Evolutionary conservation across 2,797 vertebrate species (phyloP).

Genomic region (Hypotaenidia okinawae): DNA sequence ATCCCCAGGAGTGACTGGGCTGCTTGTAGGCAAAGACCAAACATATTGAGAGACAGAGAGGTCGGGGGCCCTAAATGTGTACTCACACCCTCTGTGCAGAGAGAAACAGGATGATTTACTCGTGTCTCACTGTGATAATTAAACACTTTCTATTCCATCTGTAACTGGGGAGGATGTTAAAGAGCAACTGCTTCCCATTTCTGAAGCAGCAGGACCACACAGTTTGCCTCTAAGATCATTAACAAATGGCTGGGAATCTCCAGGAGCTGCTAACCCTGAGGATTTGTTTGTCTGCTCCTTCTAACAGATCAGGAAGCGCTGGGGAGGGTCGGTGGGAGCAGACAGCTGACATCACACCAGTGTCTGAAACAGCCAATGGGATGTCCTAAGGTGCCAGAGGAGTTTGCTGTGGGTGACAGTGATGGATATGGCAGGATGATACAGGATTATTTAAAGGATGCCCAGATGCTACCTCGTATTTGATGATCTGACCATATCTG

Average conservation of each 20-base stretch:
- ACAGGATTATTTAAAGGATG: rapidly evolving
- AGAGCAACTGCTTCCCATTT: background rate
- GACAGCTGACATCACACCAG: background rate
- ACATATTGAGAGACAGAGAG: background rate
- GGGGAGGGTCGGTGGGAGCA: background rate
- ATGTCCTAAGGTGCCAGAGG: background rate
- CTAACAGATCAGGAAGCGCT: background rate
- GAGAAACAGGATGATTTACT: background rate
- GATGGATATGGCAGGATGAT: rapidly evolving
- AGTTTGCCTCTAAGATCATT: background rate
- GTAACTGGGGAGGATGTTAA: background rate
- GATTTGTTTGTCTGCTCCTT: background rate
- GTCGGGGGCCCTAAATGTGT: background rate
- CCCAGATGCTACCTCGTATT: background rate
- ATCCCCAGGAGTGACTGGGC: too few species aligned
- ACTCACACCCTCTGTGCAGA: background rate
- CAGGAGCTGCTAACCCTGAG: background rate
- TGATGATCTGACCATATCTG: background rate
- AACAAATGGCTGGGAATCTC: background rate
- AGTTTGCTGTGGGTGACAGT: rapidly evolving
- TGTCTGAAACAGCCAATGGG: rapidly evolving
- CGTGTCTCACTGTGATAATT: background rate
- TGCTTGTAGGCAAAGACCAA: background rate
- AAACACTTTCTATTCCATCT: background rate
- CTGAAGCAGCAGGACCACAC: background rate